Percentiles rank a stretch among this genome's conserved stretches.
Conservation (phyloP, 2,888 invertebrate genomes). For the Perithous albicinctus region DNA sequence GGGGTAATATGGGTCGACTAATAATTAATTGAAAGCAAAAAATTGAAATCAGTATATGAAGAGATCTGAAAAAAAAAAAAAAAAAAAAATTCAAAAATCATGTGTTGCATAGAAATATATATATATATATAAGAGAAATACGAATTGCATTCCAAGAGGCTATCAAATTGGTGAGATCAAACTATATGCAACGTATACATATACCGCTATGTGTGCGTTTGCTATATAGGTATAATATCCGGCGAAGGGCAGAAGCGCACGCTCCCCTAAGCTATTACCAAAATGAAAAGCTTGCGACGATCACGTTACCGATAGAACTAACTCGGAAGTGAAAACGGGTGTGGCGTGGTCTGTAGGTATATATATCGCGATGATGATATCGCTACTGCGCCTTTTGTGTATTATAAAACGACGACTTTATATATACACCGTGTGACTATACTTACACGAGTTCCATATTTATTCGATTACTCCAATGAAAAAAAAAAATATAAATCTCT, state of each 20-base stretch:
- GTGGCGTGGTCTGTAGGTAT: conserved; percentile 78
- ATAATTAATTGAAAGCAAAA: no score
- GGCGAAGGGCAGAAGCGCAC: conserved; percentile 60
- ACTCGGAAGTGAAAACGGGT: conserved; percentile 68
- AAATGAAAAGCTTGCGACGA: conserved; percentile 67
- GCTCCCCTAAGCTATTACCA: conserved; percentile 57
- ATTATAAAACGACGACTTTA: not conserved
- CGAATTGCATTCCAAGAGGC: not conserved
- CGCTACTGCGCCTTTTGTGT: not conserved
- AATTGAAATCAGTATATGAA: no score
- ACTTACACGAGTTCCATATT: not conserved
- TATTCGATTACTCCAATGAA: no score
- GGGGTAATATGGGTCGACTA: no score
- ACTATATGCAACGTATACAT: conserved; percentile 19
- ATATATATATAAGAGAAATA: no score
- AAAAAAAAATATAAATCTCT: no score
- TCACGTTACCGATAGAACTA: conserved; percentile 49
- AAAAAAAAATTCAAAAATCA: no score
- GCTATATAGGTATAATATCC: conserved; percentile 63
- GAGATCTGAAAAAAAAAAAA: not conserved
- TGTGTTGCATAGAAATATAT: no score
- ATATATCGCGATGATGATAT: conserved; percentile 69
- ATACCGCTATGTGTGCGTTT: no score
- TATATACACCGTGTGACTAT: no score
- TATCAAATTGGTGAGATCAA: conserved; percentile 33